Conservation (phyloP, 2,888 invertebrate species). For the Drosophila bunnanda region DNA sequence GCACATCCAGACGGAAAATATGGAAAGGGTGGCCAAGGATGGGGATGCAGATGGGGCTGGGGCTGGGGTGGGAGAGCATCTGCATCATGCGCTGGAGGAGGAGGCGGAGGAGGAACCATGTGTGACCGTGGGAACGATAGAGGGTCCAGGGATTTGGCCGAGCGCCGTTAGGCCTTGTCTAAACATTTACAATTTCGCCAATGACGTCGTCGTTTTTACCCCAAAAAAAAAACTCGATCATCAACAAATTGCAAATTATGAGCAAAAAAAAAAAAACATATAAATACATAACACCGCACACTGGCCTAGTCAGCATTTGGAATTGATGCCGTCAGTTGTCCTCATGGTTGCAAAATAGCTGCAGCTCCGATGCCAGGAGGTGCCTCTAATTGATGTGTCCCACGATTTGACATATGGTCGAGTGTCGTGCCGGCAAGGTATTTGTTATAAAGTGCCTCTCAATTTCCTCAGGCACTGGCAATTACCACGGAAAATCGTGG, state of each 20-base stretch:
- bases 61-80: background rate
- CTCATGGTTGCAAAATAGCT: conserved; percentile 52
- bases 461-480: conserved; percentile 33
- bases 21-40: conserved; percentile 17
- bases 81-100: conserved; percentile 10
- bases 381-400: conserved; percentile 52
- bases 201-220: conserved; percentile 66
- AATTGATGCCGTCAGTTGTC: conserved; percentile 58
- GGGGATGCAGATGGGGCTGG: conserved; percentile 4
- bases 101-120: conserved; percentile 17
- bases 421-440: conserved; percentile 59
- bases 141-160: conserved; percentile 23
- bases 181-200: conserved; percentile 76
- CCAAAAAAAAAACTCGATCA: no score
- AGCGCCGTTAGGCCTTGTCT: conserved; percentile 62
- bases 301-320: conserved; percentile 37
- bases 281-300: conserved; percentile 23
- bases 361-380: conserved; percentile 14
- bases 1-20: conserved; percentile 26
- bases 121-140: conserved; percentile 20
- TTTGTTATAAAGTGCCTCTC: conserved; percentile 52
- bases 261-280: background rate
- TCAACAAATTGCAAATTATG: conserved; percentile 1
- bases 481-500: conserved; percentile 13
- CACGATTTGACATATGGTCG: conserved; percentile 53